These are phyloP conservation scores for Machaerirhynchus nigripectus DNA, from an alignment of 2,113 vertebrate species.

Conservation along the genomic window DNA sequence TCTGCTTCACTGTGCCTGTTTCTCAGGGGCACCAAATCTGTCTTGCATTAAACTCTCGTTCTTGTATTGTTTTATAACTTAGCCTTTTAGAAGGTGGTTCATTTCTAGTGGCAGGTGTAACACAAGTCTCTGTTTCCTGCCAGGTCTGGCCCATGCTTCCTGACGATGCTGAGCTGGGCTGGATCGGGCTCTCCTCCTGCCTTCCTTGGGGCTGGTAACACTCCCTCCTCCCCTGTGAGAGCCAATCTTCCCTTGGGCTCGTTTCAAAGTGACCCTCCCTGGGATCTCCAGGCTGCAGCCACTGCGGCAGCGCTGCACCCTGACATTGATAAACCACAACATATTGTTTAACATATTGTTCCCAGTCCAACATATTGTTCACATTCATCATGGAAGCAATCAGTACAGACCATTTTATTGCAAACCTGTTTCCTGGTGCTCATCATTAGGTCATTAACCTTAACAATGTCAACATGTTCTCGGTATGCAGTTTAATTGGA, in stretches of 20 bases:
- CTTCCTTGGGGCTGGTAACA: neutral
- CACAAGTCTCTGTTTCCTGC: neutral
- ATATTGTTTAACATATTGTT: constrained; percentile 70
- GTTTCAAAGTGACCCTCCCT: constrained; percentile 41
- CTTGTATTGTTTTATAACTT: neutral
- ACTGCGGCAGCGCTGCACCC: neutral
- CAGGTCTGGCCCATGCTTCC: neutral
- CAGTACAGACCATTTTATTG: constrained; percentile 60
- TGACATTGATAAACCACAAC: constrained; percentile 69
- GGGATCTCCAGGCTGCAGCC: constrained; percentile 31
- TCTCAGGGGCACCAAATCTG: neutral
- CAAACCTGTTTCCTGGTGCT: constrained; percentile 66
- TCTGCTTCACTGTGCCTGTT: neutral
- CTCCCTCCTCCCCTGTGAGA: neutral
- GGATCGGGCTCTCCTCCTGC: neutral
- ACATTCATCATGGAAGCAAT: constrained; percentile 63
- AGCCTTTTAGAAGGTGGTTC: constrained; percentile 19
- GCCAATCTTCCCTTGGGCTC: neutral
- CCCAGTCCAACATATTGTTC: constrained; percentile 66
- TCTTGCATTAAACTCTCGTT: neutral
- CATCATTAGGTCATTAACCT: constrained; percentile 70
- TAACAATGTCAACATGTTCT: constrained; percentile 69
- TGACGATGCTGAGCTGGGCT: neutral
- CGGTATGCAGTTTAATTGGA: constrained; percentile 57
- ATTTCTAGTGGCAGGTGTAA: constrained; percentile 20